phyloP scores from a whole-genome alignment of 2,113 vertebrate species.

The Hystrix cristata region DNA sequence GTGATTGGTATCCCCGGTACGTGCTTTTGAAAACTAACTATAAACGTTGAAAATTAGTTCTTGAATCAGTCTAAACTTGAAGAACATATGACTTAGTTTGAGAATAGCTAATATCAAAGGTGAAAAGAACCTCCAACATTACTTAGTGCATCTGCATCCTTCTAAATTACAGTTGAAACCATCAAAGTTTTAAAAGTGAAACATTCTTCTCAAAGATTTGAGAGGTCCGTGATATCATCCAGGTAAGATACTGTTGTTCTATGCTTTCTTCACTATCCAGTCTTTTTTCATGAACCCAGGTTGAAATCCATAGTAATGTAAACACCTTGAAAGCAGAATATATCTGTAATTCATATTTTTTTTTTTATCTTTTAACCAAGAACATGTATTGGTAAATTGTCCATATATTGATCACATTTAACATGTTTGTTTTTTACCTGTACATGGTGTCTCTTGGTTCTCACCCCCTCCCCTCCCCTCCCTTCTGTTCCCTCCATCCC shows the following conservation, averaged over 20 bases:
- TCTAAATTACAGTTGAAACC: background rate
- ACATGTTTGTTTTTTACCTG: too few relatives aligned
- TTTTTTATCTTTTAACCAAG: too few relatives aligned
- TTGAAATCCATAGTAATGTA: too few relatives aligned
- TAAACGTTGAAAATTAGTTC: constrained; percentile 58
- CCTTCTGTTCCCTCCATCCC: too few relatives aligned
- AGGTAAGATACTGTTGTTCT: constrained; percentile 13
- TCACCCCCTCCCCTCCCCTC: too few relatives aligned
- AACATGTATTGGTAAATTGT: too few relatives aligned
- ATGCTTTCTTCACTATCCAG: too few relatives aligned
- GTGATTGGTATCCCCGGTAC: background rate
- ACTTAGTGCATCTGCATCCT: background rate
- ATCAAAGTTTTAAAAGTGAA: background rate
- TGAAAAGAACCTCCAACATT: background rate
- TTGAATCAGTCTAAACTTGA: constrained; percentile 7
- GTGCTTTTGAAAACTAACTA: constrained; percentile 29
- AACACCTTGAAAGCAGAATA: too few relatives aligned
- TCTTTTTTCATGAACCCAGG: too few relatives aligned
- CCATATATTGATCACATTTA: too few relatives aligned
- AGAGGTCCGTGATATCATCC: background rate
- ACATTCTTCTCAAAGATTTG: background rate
- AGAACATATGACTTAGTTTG: background rate
- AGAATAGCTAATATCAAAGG: background rate
- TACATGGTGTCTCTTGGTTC: too few relatives aligned
- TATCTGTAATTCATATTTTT: too few relatives aligned